Conservation (phyloP, 2,888 invertebrate species). For the Tinea semifulvella region DNA sequence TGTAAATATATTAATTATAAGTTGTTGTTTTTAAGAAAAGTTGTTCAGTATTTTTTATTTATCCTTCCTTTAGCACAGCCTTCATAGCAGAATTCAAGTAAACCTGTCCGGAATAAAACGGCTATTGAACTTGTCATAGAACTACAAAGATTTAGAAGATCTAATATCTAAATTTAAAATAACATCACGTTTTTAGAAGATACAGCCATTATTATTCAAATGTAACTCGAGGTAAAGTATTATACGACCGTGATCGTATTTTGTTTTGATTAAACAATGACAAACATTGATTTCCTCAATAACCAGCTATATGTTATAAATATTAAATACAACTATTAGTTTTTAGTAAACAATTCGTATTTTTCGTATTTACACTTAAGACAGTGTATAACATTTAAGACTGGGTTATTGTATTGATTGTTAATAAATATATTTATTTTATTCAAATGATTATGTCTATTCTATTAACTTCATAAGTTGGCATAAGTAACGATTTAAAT, state of each 20-base stretch:
- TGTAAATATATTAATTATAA: no score
- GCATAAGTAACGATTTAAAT: conserved; percentile 7
- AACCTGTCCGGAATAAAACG: conserved; percentile 10
- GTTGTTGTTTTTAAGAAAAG: no score
- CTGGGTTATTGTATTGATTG: not conserved
- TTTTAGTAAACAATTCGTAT: not conserved
- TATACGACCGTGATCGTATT: no score
- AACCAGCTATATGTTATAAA: not conserved
- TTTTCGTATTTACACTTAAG: no score
- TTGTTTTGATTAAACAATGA: no score
- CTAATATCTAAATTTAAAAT: no score
- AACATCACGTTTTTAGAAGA: no score
- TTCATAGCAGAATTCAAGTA: conserved; percentile 3
- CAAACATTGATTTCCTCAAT: no score
- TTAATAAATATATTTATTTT: not conserved
- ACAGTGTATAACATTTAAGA: no score
- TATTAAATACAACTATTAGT: not conserved
- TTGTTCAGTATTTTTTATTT: not conserved
- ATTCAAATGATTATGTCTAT: not conserved
- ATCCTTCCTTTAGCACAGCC: not conserved
- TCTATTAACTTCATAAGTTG: conserved; percentile 3
- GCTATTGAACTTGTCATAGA: conserved; percentile 9
- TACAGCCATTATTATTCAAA: no score
- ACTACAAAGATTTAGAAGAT: not conserved
- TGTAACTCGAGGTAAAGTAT: no score